Conservation (phyloP, 1,140 invertebrate species). For the Drosophila ficusphila region DNA sequence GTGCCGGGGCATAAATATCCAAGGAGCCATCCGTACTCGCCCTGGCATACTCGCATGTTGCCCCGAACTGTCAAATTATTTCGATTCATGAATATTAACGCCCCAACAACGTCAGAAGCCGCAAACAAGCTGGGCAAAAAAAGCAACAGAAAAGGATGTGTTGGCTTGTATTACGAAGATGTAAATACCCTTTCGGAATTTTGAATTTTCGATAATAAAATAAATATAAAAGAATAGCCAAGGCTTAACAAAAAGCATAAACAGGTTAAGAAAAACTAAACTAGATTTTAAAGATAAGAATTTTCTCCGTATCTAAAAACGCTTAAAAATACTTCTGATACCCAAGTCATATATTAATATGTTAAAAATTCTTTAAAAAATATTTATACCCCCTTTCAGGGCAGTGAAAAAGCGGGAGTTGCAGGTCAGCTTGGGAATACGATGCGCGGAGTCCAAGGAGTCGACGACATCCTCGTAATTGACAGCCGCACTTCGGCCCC, state of each 20-base stretch:
- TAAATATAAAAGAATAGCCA: too few relatives aligned
- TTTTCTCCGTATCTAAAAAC: too few relatives aligned
- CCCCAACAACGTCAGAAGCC: slow-evolving; percentile 49
- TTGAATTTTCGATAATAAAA: neutral
- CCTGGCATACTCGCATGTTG: slow-evolving; percentile 75
- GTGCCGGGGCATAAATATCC: slow-evolving; percentile 69
- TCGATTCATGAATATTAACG: slow-evolving; percentile 83
- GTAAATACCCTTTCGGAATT: neutral
- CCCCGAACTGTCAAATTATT: slow-evolving; percentile 83
- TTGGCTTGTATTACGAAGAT: neutral
- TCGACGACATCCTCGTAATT: slow-evolving; percentile 68
- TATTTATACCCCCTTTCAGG: neutral
- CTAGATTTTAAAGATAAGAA: too few relatives aligned
- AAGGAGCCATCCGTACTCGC: slow-evolving; percentile 1
- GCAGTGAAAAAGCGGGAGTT: neutral
- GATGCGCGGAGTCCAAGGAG: slow-evolving; percentile 33
- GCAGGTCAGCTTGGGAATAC: slow-evolving; percentile 21
- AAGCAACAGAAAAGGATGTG: neutral
- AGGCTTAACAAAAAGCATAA: too few relatives aligned
- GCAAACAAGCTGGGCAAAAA: slow-evolving; percentile 24
- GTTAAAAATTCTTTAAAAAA: neutral
- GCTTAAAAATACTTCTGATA: too few relatives aligned
- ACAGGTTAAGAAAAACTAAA: too few relatives aligned
- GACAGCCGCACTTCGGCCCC: slow-evolving; percentile 68
- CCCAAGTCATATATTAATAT: too few relatives aligned